These are phyloP conservation scores for Ammodytes dubius DNA, from an alignment of 2,113 vertebrate genomes.

Conservation along the genomic window DNA sequence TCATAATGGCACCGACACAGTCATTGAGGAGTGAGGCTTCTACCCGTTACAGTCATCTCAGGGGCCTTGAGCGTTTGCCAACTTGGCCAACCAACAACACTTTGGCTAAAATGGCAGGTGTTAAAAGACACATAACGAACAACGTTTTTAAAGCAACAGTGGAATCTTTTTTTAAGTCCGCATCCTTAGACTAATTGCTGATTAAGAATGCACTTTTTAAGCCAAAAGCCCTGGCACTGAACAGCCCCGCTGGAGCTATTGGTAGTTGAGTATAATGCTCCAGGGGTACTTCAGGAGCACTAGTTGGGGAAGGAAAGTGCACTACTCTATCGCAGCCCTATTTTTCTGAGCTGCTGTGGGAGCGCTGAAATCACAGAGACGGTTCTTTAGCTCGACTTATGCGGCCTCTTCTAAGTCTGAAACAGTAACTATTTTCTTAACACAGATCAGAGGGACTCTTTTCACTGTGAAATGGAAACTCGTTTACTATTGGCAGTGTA, in stretches of 20 bases:
- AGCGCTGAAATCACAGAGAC: slow-evolving; percentile 13
- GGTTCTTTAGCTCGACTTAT: slow-evolving; percentile 3
- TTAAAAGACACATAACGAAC: slow-evolving; percentile 31
- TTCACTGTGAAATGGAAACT: slow-evolving; percentile 6
- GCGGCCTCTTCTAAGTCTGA: background rate
- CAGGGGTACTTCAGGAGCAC: slow-evolving; percentile 32
- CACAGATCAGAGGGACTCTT: background rate
- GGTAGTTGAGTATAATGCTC: slow-evolving; percentile 22
- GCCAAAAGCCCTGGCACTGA: background rate
- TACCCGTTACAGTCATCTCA: slow-evolving; percentile 50
- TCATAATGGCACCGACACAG: slow-evolving; percentile 57
- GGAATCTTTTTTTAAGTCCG: background rate
- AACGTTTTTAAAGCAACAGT: background rate
- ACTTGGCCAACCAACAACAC: slow-evolving; percentile 13
- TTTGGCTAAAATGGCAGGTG: slow-evolving; percentile 42
- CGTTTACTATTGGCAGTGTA: background rate
- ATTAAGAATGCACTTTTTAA: slow-evolving; percentile 9
- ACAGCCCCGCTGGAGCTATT: slow-evolving; percentile 13
- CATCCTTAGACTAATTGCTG: background rate
- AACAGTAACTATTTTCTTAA: background rate
- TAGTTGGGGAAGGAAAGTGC: slow-evolving; percentile 16
- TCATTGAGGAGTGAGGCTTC: slow-evolving; percentile 39
- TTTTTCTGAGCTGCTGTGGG: slow-evolving; percentile 33
- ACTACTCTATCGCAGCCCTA: background rate
- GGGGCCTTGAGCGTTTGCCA: slow-evolving; percentile 19